phyloP scores from a whole-genome alignment of 2,797 vertebrate genomes.

The Geotrypetes seraphini region DNA sequence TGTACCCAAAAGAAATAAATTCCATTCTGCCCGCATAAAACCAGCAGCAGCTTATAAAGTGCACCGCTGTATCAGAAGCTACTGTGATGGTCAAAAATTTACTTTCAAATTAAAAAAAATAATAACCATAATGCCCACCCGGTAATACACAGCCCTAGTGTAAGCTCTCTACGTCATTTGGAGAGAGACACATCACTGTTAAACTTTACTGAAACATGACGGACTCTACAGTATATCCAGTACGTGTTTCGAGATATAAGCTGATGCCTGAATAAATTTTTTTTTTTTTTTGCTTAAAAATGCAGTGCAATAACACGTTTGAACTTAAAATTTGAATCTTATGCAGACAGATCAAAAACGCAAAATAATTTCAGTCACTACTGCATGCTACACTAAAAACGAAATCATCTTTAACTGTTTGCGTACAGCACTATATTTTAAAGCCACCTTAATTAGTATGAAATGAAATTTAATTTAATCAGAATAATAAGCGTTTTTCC shows the following conservation, averaged over 20 bases:
- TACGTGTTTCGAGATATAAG: slow-evolving; percentile 25
- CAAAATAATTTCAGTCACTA: slow-evolving; percentile 21
- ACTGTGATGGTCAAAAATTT: too few relatives aligned
- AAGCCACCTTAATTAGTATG: slow-evolving; percentile 10
- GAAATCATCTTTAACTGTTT: slow-evolving; percentile 14
- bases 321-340: slow-evolving; percentile 18
- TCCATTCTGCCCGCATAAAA: too few relatives aligned
- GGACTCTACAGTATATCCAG: slow-evolving; percentile 7
- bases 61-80: too few relatives aligned
- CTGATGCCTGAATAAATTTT: slow-evolving; percentile 20
- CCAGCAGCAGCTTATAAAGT: too few relatives aligned
- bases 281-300: slow-evolving; percentile 24
- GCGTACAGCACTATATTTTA: slow-evolving; percentile 12
- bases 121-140: slow-evolving; percentile 17
- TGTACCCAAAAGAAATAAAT: too few relatives aligned
- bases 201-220: slow-evolving; percentile 29
- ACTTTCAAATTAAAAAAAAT: background rate
- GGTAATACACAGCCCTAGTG: slow-evolving; percentile 24
- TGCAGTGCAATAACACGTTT: slow-evolving; percentile 25
- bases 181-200: slow-evolving; percentile 13
- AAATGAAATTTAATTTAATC: background rate
- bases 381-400: slow-evolving; percentile 24
- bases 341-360: slow-evolving; percentile 18
- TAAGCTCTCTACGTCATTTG: slow-evolving; percentile 20
- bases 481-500: slow-evolving; percentile 9